Conservation (phyloP, 2,888 invertebrate genomes). For the Merodon equestris region DNA sequence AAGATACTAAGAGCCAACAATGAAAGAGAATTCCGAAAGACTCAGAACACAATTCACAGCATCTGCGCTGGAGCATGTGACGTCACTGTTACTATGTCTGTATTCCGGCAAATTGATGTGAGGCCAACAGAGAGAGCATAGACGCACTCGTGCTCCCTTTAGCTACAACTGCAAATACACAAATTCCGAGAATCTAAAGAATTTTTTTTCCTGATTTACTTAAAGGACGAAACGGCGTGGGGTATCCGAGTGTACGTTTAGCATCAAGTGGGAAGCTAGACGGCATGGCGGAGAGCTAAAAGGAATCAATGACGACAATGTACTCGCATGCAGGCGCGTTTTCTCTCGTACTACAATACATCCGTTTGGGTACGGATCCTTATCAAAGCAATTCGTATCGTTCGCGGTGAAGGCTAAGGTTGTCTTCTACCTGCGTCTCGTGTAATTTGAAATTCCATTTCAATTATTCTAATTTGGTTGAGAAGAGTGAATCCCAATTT, state of each 20-base stretch:
- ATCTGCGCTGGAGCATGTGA: slow-evolving; percentile 68
- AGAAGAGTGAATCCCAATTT: too few relatives aligned
- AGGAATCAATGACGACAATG: slow-evolving; percentile 14
- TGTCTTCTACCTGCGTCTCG: slow-evolving; percentile 46
- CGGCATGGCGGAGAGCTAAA: slow-evolving; percentile 8
- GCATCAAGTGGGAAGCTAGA: too few relatives aligned
- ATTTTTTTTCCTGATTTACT: slow-evolving; percentile 48
- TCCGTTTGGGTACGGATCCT: slow-evolving; percentile 20
- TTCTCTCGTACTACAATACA: slow-evolving; percentile 5
- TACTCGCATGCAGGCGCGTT: background rate
- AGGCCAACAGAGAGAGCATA: slow-evolving; percentile 33
- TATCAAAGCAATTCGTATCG: slow-evolving; percentile 55
- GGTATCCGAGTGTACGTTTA: background rate
- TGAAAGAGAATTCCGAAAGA: too few relatives aligned
- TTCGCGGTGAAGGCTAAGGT: slow-evolving; percentile 50
- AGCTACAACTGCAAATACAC: too few relatives aligned
- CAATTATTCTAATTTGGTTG: background rate
- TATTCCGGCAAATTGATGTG: background rate
- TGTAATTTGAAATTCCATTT: slow-evolving; percentile 7
- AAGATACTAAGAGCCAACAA: too few relatives aligned
- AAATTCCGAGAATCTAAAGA: too few relatives aligned
- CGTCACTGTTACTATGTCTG: slow-evolving; percentile 44
- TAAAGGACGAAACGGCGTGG: slow-evolving; percentile 5
- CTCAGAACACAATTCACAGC: slow-evolving; percentile 27
- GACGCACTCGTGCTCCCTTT: slow-evolving; percentile 21